These are phyloP conservation scores for Podarcis muralis DNA, from an alignment of 2,113 vertebrate genomes.

Conservation along the genomic window DNA sequence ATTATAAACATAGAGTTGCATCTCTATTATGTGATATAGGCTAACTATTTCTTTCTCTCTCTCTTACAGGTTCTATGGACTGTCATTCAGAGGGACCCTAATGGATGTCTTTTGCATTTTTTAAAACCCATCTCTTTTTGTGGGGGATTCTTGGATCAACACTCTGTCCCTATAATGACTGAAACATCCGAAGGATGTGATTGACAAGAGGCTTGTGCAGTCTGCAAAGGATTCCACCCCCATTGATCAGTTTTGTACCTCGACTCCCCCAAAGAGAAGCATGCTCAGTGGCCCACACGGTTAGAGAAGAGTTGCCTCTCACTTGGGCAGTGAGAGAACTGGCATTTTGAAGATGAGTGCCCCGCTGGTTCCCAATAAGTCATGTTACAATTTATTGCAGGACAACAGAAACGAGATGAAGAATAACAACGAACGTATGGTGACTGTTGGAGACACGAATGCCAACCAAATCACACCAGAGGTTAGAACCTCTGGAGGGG, in stretches of 20 bases:
- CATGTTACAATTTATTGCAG: constrained; percentile 70
- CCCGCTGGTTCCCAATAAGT: constrained; percentile 71
- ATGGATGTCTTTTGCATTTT: constrained; percentile 43
- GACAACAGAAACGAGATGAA: constrained; percentile 68
- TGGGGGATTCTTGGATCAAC: constrained; percentile 43
- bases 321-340: constrained; percentile 32
- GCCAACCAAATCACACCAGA: constrained; percentile 77
- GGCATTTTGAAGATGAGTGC: constrained; percentile 72
- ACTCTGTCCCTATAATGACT: constrained; percentile 27
- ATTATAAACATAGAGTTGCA: neutral
- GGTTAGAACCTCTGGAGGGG: neutral
- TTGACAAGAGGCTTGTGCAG: constrained; percentile 27
- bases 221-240: constrained; percentile 39
- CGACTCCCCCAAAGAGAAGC: constrained; percentile 34
- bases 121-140: neutral
- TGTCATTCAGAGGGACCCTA: constrained; percentile 51
- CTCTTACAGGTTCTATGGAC: constrained; percentile 62
- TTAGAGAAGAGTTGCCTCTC: neutral
- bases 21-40: neutral
- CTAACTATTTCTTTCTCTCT: constrained; percentile 19
- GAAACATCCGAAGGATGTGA: constrained; percentile 46
- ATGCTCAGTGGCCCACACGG: constrained; percentile 38
- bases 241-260: constrained; percentile 25
- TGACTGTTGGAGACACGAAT: constrained; percentile 75
- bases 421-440: constrained; percentile 76